Conservation (phyloP, 2,888 invertebrate genomes). For the Teinopalpus imperialis region DNA sequence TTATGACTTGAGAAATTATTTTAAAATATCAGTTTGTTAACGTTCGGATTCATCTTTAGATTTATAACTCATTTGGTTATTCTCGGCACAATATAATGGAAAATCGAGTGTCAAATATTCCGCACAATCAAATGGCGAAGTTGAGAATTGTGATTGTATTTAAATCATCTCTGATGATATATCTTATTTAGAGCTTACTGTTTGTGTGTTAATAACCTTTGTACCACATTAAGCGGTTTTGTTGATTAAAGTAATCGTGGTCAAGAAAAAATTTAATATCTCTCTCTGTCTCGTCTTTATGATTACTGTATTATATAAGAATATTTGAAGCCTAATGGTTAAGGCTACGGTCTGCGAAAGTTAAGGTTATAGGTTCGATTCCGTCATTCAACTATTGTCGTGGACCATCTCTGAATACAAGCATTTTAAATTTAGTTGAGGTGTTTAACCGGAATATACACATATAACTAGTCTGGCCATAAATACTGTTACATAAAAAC, state of each 20-base stretch:
- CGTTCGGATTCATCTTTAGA: background rate
- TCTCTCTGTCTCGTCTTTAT: too few species aligned
- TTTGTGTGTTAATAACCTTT: background rate
- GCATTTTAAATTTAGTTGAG: too few species aligned
- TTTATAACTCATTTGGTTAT: conserved; percentile 8
- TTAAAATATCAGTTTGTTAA: conserved; percentile 19
- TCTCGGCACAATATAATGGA: background rate
- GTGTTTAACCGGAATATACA: too few species aligned
- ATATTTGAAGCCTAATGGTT: too few species aligned
- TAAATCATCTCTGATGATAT: conserved; percentile 9
- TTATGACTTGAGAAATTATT: conserved; percentile 15
- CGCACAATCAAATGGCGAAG: conserved; percentile 12
- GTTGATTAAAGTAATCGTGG: background rate
- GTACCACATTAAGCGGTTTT: background rate
- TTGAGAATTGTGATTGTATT: conserved; percentile 6
- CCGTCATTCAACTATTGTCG: too few species aligned
- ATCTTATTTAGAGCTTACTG: conserved; percentile 1
- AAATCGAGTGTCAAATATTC: background rate
- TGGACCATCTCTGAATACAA: too few species aligned
- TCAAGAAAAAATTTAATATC: too few species aligned
- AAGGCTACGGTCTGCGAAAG: too few species aligned
- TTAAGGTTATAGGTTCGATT: too few species aligned
- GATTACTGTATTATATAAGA: too few species aligned
- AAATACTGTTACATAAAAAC: too few species aligned
- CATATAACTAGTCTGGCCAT: too few species aligned